Evolutionary conservation across 2,888 invertebrate species (phyloP).

Genomic region (Germaria angustata): DNA sequence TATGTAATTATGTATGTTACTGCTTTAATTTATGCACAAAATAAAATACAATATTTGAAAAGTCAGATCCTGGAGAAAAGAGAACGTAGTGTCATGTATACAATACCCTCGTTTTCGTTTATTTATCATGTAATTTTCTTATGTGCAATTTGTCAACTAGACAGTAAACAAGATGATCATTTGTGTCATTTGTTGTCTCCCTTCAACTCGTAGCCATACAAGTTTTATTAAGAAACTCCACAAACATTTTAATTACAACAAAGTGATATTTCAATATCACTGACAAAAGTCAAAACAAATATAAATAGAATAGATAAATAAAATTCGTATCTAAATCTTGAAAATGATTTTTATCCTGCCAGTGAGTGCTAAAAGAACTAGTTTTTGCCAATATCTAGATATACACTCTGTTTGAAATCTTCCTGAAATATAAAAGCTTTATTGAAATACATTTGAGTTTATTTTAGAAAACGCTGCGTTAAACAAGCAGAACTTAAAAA

Average conservation of each 20-base stretch:
- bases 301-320: neutral
- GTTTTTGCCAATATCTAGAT: neutral
- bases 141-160: neutral
- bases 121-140: neutral
- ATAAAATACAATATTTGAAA: neutral
- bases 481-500: too few species aligned
- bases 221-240: neutral
- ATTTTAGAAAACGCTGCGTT: too few species aligned
- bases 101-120: neutral
- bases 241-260: neutral
- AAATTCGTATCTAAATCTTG: neutral
- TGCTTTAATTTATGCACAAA: neutral
- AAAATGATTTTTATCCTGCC: neutral
- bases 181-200: neutral
- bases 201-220: neutral
- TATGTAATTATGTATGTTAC: too few species aligned
- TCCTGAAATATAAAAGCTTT: neutral
- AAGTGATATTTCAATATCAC: slow-evolving; percentile 43
- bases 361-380: neutral
- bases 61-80: neutral
- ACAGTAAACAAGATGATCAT: slow-evolving; percentile 36
- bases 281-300: neutral
- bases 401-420: neutral
- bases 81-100: neutral
- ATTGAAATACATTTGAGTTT: slow-evolving; percentile 36